phyloP scores from a whole-genome alignment of 2,797 vertebrate genomes.

The Holocentrus rufus region DNA sequence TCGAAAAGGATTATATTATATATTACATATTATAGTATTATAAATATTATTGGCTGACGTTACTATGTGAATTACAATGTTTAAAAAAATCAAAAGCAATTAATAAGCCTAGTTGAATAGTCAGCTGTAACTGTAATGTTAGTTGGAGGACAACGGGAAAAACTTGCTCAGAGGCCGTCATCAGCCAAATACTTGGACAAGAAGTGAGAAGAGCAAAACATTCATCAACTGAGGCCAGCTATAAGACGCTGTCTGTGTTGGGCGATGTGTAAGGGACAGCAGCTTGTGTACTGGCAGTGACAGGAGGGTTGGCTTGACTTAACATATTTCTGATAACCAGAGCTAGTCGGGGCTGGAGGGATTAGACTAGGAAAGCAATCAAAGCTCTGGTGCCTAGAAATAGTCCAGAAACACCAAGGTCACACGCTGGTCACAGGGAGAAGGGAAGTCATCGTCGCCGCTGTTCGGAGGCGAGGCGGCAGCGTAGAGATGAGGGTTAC shows the following conservation, averaged over 20 bases:
- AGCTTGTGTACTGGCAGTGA: conserved; percentile 4
- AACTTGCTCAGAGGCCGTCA: conserved; percentile 18
- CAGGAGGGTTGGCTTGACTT: conserved; percentile 44
- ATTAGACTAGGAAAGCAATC: conserved; percentile 42
- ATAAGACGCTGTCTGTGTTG: conserved; percentile 22
- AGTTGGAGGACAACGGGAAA: conserved; percentile 10
- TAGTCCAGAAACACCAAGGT: conserved; percentile 25
- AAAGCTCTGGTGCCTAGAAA: conserved; percentile 27
- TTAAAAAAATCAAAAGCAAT: no score
- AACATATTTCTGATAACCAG: conserved; percentile 47
- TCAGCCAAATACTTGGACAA: conserved; percentile 34
- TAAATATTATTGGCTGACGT: no score
- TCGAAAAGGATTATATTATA: no score
- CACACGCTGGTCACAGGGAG: conserved; percentile 17
- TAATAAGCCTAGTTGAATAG: no score
- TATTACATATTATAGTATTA: no score
- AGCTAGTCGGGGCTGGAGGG: conserved; percentile 19
- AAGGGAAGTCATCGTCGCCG: conserved; percentile 23
- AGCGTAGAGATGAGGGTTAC: conserved; percentile 57
- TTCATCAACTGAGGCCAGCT: conserved; percentile 41
- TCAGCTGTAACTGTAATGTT: background rate
- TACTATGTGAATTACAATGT: no score
- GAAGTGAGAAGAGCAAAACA: conserved; percentile 38
- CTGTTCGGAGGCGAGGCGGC: conserved; percentile 37
- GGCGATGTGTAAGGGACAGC: conserved; percentile 28